Base-by-base conservation (phyloP, 2,888 invertebrate species). In the Caenorhabditis uteleia region DNA sequence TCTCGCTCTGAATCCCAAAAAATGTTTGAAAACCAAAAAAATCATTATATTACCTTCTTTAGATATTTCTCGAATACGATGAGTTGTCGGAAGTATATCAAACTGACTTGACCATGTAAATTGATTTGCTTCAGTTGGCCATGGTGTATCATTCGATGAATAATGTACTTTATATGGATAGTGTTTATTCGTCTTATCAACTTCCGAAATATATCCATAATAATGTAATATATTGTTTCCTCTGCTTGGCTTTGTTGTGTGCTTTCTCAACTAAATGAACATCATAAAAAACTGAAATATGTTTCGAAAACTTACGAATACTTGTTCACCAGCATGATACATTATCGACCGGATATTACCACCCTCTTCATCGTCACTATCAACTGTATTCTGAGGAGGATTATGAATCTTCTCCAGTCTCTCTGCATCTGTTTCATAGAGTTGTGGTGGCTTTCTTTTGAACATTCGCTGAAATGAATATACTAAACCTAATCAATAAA, bases 141-240 rank as follows among this genome's bases (percentile, higher is more conserved):
- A 57, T 14, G 65, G 68, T 8, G 51, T 56, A 26, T 62, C 60
- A 12, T 38, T 53, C 18, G 47, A 55, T 4, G 71, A 62, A 36
- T 56, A 68, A 44, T 68, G 58, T 1, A 71, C 68, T 40, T 66
- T 68, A 27, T 61, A 71, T 20, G 71, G 71, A 21, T 58, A 71
- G 44, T 46, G 45, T n/a, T 45, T 49, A n/a, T 33, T 33, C 3
- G 16, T 43, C 2, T 18, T 23, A 34, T 68, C 68, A 5, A 48
- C 46, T 33, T 65, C 68, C 0, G 36, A 46, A 20, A 71, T 54
- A 14, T 20, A 26, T 16, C 71, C 71, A 26, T 50, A 66, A 16
- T 54, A 55, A 48, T 45, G 68, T 20, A 57, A 56, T 0, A 38
- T 56, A 29, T 50, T 58, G 18, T 57, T 64, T 14, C 60, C 64